Evolutionary conservation across 2,888 invertebrate genomes (phyloP).

Genomic region (Spisula subtruncata): DNA sequence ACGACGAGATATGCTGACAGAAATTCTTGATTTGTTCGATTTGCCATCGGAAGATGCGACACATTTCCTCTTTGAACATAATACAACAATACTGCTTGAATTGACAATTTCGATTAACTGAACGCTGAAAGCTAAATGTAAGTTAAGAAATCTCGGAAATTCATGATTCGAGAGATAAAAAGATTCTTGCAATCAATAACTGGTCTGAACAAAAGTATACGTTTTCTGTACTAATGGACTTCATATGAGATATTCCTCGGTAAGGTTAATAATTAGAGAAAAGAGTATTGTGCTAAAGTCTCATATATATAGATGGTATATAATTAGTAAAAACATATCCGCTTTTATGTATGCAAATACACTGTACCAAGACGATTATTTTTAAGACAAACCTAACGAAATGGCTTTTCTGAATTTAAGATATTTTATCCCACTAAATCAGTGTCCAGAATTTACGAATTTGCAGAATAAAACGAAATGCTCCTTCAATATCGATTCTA

Average conservation of each 20-base stretch:
- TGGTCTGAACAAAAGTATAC: slow-evolving; percentile 3
- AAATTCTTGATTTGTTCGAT: no score
- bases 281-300: not conserved
- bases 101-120: not conserved
- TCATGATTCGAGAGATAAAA: not conserved
- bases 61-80: no score
- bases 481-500: no score
- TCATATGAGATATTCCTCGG: not conserved
- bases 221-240: not conserved
- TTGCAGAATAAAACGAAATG: no score
- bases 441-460: no score
- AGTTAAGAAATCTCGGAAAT: not conserved
- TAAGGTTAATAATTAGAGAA: not conserved
- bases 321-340: not conserved
- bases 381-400: not conserved
- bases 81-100: no score
- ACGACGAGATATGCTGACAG: no score
- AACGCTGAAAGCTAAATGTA: not conserved
- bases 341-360: not conserved
- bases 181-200: not conserved
- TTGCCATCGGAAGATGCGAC: no score
- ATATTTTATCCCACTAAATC: no score
- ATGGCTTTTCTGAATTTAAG: not conserved
- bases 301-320: not conserved
- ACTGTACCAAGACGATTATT: not conserved